Percentiles rank a stretch among this genome's conserved stretches.
phyloP scores from a whole-genome alignment of 1,140 invertebrate genomes.

The Bombus superbus region DNA sequence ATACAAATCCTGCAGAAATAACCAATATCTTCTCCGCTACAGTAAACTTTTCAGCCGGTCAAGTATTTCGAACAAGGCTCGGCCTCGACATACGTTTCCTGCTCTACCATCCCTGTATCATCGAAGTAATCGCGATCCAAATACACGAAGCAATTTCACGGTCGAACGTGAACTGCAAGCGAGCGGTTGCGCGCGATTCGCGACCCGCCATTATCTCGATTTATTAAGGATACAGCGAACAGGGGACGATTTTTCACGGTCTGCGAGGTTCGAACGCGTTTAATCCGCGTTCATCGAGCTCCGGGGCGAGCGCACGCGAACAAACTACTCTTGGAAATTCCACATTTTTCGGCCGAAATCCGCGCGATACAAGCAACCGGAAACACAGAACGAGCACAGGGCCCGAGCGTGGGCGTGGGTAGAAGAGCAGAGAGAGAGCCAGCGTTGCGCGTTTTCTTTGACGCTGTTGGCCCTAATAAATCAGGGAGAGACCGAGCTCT shows the following conservation, averaged over 20 bases:
- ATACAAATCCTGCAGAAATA: too few species aligned
- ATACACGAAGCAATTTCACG: not conserved
- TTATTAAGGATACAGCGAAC: slow-evolving; percentile 13
- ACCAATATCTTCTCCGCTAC: too few species aligned
- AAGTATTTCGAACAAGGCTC: not conserved
- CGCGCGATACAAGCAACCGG: slow-evolving; percentile 4
- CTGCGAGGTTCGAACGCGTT: slow-evolving; percentile 19
- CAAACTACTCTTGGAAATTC: slow-evolving; percentile 18
- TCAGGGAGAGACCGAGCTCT: slow-evolving; percentile 53
- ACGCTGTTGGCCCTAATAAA: slow-evolving; percentile 65
- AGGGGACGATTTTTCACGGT: slow-evolving; percentile 26
- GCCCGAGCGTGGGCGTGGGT: not conserved
- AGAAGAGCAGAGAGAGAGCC: not conserved
- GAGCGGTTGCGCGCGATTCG: too few species aligned
- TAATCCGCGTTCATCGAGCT: slow-evolving; percentile 8
- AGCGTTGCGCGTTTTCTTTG: slow-evolving; percentile 63
- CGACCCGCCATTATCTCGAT: not conserved
- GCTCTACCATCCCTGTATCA: too few species aligned
- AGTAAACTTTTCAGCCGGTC: too few species aligned
- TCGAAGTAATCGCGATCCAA: not conserved
- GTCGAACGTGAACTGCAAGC: not conserved
- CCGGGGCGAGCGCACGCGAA: not conserved
- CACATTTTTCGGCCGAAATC: slow-evolving; percentile 30
- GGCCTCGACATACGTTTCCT: not conserved
- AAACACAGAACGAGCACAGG: not conserved